Evolutionary conservation across 2,113 vertebrate genomes (phyloP), one percentile per base, ranked within the genome.

Genomic region (Willisornis vidua): DNA sequence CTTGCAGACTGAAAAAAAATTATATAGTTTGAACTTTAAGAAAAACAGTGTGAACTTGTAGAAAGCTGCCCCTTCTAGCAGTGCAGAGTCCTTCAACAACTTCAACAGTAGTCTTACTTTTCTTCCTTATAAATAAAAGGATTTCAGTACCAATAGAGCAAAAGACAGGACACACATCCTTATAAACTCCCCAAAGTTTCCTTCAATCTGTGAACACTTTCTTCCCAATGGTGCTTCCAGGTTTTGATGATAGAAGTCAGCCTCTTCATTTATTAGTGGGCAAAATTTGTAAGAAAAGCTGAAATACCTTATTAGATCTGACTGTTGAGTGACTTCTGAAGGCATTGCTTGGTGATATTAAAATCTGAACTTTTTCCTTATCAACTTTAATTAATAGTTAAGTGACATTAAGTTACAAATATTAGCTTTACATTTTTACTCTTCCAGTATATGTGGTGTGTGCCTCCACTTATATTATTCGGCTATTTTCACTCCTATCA

Each of bases 241-340:
- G 18, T 77, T 76, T 76, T 77, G 17, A 76, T 57, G 12, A 22
- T 28, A 71, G n/a, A 92, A 83, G 43, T 67, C 29, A 82, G 29
- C 24, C 18, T 85, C 12, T 79, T 78, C 81, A 45, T 59, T 72
- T 66, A 39, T 63, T 74, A 45, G 17, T 35, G 16, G 17, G 39
- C 18, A 89, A 92, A 83, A 71, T 31, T 24, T 49, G 12, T 70
- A 70, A 58, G 45, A 70, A 55, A 9, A 62, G 16, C 16, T 45
- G 9, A 61, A 91, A 85, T 45, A 58, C 4, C 51, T 57, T 2
- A 94, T 88, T 70, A 72, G 79, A 68, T 75, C 24, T 90, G 93
- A 94, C 80, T 88, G 25, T 43, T 97, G 79, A 96, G 31, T 86
- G 81, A 96, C 49, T 35, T 91, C 87, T 88, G 81, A 94, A 91